phyloP scores from a whole-genome alignment of 1,140 invertebrate species.

The Aphelenchoides besseyi region DNA sequence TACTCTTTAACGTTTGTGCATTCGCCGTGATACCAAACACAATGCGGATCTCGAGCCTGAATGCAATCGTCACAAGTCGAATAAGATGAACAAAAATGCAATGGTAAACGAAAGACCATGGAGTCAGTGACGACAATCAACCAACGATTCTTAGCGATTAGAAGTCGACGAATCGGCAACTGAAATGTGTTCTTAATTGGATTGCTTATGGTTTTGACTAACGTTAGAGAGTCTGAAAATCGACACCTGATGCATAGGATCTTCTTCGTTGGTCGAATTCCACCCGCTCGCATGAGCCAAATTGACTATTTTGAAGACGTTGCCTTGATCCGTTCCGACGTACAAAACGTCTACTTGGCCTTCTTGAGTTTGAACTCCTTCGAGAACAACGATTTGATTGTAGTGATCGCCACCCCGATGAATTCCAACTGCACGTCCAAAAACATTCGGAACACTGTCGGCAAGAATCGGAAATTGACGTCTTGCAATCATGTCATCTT shows the following conservation, averaged over 20 bases:
- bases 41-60: constrained; percentile 41
- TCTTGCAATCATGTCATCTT: constrained; percentile 39
- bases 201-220: background rate
- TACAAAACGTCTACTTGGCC: constrained; percentile 46
- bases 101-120: constrained; percentile 37
- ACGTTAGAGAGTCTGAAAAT: constrained; percentile 37
- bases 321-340: constrained; percentile 51
- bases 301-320: constrained; percentile 51
- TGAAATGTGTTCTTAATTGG: constrained; percentile 30
- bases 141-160: constrained; percentile 37
- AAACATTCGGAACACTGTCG: constrained; percentile 46
- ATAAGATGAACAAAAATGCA: constrained; percentile 38
- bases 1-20: constrained; percentile 27
- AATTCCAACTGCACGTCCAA: constrained; percentile 44
- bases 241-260: constrained; percentile 39
- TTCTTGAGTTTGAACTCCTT: constrained; percentile 35
- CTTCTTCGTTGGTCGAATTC: background rate
- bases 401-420: constrained; percentile 48
- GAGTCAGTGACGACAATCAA: constrained; percentile 45
- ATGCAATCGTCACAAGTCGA: constrained; percentile 31
- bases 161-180: constrained; percentile 39
- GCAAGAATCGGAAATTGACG: constrained; percentile 44
- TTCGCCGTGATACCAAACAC: constrained; percentile 40
- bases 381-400: constrained; percentile 44
- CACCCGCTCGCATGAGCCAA: background rate